Evolutionary conservation across 1,140 invertebrate genomes (phyloP).

Genomic region (Sogatella furcifera): DNA sequence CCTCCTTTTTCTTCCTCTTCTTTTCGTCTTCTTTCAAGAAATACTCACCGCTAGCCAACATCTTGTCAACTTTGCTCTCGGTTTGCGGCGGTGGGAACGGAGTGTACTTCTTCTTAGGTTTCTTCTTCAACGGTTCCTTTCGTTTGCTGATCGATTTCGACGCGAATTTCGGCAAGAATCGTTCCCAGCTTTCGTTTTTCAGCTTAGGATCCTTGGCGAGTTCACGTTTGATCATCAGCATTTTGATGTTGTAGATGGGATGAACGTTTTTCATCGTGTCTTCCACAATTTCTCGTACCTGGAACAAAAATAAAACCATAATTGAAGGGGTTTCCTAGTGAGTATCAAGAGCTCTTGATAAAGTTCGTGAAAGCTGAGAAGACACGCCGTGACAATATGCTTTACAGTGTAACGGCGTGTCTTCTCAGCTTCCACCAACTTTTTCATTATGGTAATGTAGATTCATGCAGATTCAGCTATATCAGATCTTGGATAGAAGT

Average conservation of each 20-base stretch:
- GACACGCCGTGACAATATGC: too few species aligned
- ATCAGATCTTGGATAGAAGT: too few species aligned
- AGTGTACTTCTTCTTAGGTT: conserved; percentile 84
- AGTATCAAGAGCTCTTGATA: too few species aligned
- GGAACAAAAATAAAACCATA: conserved; percentile 17
- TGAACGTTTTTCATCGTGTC: conserved; percentile 99
- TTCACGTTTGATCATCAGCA: conserved; percentile 95
- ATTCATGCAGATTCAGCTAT: too few species aligned
- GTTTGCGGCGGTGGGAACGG: conserved; percentile 92
- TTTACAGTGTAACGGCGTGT: too few species aligned
- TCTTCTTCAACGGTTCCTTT: conserved; percentile 75
- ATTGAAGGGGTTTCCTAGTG: background rate
- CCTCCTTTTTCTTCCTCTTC: conserved; percentile 55
- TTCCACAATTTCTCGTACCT: conserved; percentile 81
- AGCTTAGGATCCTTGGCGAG: conserved; percentile 83
- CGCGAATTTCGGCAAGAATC: conserved; percentile 93
- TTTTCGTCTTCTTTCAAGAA: conserved; percentile 83
- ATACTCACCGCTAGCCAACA: conserved; percentile 92
- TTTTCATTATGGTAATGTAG: too few species aligned
- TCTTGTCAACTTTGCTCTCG: conserved; percentile 89
- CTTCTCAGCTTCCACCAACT: too few species aligned
- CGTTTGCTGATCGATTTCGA: conserved; percentile 81
- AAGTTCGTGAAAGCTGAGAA: too few species aligned
- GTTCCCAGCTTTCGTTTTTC: conserved; percentile 92
- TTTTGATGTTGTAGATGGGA: conserved; percentile 99